Conservation (phyloP, 1,140 invertebrate genomes). For the Zaprionus lachaisei region DNA sequence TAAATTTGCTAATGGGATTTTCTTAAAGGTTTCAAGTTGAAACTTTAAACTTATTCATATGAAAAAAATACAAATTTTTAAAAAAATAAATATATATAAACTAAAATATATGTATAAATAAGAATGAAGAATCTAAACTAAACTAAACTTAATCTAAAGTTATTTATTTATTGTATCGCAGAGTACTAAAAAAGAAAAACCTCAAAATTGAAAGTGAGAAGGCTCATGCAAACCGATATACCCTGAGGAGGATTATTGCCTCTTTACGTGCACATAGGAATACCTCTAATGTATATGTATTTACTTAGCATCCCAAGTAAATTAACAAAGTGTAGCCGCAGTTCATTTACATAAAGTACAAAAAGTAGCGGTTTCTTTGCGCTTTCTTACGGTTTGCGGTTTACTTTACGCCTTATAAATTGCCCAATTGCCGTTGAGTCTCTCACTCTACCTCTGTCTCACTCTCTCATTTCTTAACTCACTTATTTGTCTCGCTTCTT, state of each 20-base stretch:
- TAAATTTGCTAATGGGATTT: background rate
- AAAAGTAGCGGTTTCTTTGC: conserved; percentile 26
- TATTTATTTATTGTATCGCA: too few species aligned
- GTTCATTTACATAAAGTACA: conserved; percentile 73
- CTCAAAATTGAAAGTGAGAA: too few species aligned
- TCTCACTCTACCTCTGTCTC: conserved; percentile 9
- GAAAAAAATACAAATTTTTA: too few species aligned
- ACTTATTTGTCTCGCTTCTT: conserved; percentile 41
- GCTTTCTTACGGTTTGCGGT: conserved; percentile 25
- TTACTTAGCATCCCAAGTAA: conserved; percentile 47
- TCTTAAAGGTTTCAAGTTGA: too few species aligned
- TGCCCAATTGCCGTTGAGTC: conserved; percentile 2
- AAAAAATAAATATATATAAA: too few species aligned
- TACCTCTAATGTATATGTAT: conserved; percentile 20
- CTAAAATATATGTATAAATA: too few species aligned
- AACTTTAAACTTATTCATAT: too few species aligned
- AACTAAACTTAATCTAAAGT: too few species aligned
- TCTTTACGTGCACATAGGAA: background rate
- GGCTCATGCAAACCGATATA: background rate
- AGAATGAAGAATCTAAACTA: too few species aligned
- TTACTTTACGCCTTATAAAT: conserved; percentile 39
- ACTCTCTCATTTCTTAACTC: conserved; percentile 20
- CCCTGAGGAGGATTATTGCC: conserved; percentile 9
- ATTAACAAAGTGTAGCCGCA: conserved; percentile 60
- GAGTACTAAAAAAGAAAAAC: too few species aligned